These are phyloP conservation scores for Xenentodon cancila DNA, from an alignment of 2,797 vertebrate genomes.

Conservation along the genomic window DNA sequence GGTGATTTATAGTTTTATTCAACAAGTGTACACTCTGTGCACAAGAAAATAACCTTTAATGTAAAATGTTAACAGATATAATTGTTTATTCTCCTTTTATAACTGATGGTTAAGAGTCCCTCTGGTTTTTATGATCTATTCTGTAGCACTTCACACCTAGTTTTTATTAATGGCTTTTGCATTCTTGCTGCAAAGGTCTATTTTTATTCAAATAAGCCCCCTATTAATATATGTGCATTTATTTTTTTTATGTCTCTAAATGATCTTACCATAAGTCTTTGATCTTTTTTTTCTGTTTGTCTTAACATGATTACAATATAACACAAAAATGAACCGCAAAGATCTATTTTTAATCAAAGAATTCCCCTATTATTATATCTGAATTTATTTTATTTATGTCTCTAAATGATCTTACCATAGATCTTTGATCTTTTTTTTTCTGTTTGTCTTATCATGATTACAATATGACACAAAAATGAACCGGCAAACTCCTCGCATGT, in stretches of 20 bases:
- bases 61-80: not conserved
- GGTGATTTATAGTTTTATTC: not conserved
- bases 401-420: not conserved
- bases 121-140: not conserved
- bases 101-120: not conserved
- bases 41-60: not conserved
- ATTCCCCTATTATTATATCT: too few species aligned
- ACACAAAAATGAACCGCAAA: not conserved
- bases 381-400: too few species aligned
- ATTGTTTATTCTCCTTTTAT: constrained; percentile 1
- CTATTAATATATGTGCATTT: too few species aligned
- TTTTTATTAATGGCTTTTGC: too few species aligned
- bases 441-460: not conserved
- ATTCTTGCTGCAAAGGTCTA: too few species aligned
- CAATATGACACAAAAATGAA: too few species aligned
- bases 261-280: not conserved
- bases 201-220: too few species aligned
- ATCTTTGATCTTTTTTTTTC: not conserved
- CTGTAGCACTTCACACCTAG: too few species aligned
- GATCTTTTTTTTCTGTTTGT: not conserved
- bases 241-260: not conserved
- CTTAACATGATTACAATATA: too few species aligned
- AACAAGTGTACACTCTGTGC: constrained; percentile 20
- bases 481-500: not conserved
- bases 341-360: too few species aligned